Evolutionary conservation across 2,113 vertebrate genomes (phyloP), one percentile per base, ranked within the genome.

Genomic region (Arothron firmamentum): DNA sequence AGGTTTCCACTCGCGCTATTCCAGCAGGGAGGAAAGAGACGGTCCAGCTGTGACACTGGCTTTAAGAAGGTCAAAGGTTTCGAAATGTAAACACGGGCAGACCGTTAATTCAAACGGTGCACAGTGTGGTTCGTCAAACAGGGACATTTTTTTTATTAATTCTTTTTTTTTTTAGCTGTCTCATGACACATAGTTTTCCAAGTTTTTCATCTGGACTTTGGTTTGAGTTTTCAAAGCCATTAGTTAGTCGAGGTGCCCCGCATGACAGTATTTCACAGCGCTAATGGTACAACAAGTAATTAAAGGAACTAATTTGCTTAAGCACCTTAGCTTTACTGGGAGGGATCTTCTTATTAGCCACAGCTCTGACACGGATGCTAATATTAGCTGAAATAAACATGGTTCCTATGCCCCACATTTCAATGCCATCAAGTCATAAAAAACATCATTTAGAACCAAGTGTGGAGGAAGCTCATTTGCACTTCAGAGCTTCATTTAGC

Each of bases 381-480:
- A 83, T 82, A 63, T 72, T 57, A 60, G 74, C 64, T 61, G 51
- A 83, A 87, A 87, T 81, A 85, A 89, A 87, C 72, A 83, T 20
- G 56, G 62, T 77, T 72, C 62, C 52, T 51, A 14, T 23, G 20
- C 72, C 50, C 18, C 51, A 45, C 79, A 72, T 72, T 67, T 74
- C 68, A 59, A 57, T 75, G 74, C 78, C 79, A 56, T 63, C 1
- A 34, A 4, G 48, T 53, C 48, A 62, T 51, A 69, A 73, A 78
- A 79, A 71, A 76, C 65, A 78, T 61, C 38, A 79, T 72, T 59
- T 55, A 65, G 20, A 70, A 72, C 53, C 8, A 10, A 75, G 71
- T 76, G 79, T 63, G 74, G 75, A 76, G 79, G 79, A 45, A 60
- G 79, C 88, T 91, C 86, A 91, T 92, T 90, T 91, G 82, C 90